Percentiles rank a stretch among this genome's conserved stretches.
These are phyloP conservation scores for Sebastes hubbsi DNA, from an alignment of 2,797 vertebrate species.

Conservation along the genomic window DNA sequence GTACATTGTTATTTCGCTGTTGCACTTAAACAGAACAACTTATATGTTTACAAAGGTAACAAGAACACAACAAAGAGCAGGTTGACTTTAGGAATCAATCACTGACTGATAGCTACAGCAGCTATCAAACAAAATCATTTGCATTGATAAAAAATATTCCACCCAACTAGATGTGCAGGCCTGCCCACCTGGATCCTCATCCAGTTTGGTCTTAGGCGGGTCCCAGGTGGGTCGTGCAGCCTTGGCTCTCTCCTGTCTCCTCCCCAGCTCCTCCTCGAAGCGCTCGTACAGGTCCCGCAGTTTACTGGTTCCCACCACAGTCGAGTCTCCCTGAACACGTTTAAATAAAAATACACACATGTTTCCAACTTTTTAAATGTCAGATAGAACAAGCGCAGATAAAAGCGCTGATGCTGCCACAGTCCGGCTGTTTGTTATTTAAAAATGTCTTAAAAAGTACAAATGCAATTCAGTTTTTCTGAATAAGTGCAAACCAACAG, in stretches of 20 bases:
- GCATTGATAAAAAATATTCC: no score
- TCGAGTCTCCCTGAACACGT: slow-evolving; percentile 91
- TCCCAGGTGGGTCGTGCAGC: slow-evolving; percentile 92
- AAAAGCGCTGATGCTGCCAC: not conserved
- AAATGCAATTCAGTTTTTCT: no score
- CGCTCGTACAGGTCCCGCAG: slow-evolving; percentile 90
- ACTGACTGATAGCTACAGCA: not conserved
- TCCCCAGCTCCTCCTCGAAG: slow-evolving; percentile 93
- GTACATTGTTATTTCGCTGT: not conserved
- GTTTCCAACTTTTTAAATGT: not conserved
- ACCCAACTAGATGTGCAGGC: not conserved
- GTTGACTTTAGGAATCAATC: not conserved
- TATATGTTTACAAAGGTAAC: not conserved
- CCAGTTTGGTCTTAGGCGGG: slow-evolving; percentile 95
- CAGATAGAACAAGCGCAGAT: not conserved
- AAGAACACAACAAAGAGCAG: not conserved
- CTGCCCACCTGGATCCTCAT: slow-evolving; percentile 89
- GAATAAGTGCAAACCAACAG: not conserved
- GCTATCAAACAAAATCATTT: not conserved
- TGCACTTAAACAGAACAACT: not conserved
- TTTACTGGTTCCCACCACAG: slow-evolving; percentile 95
- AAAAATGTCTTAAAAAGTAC: no score
- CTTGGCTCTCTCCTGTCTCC: slow-evolving; percentile 91
- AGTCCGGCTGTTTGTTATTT: not conserved
- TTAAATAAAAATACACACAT: not conserved